A percentile compares a stretch with the other conserved stretches of the same genome.
These are phyloP conservation scores for Bombyx mori DNA, from an alignment of 1,140 invertebrate genomes.

Conservation along the genomic window ASM3026992v2 NC_085109.1:347001-347500, in stretches of 20 bases:
- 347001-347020: too few relatives aligned
- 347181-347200: too few relatives aligned
- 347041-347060: too few relatives aligned
- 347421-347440: slow-evolving; percentile 79
- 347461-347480: slow-evolving; percentile 31
- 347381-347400: slow-evolving; percentile 87
- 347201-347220: too few relatives aligned
- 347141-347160: too few relatives aligned
- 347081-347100: too few relatives aligned
- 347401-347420: slow-evolving; percentile 85
- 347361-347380: slow-evolving; percentile 79
- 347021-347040: too few relatives aligned
- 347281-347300: background rate
- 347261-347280: background rate
- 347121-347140: too few relatives aligned
- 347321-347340: slow-evolving; percentile 60
- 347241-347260: background rate
- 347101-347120: too few relatives aligned
- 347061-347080: too few relatives aligned
- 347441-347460: slow-evolving; percentile 80
- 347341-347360: slow-evolving; percentile 83
- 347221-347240: background rate
- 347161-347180: too few relatives aligned
- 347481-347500: too few relatives aligned
- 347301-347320: background rate